Evolutionary conservation across 1,140 invertebrate genomes (phyloP).

Genomic region (Phocides pigmalion): DNA sequence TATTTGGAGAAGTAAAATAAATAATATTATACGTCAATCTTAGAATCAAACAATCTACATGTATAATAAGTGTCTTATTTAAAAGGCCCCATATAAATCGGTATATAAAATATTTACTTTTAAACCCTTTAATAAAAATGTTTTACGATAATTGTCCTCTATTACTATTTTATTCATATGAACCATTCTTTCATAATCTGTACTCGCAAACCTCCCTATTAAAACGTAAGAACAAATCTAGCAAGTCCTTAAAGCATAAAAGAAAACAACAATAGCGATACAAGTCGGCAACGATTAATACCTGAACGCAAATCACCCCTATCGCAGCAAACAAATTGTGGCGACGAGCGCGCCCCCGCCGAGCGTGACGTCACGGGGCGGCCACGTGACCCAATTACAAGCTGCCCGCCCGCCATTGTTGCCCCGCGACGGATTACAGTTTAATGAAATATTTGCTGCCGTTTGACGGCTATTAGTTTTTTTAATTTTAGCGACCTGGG

Average conservation of each 20-base stretch:
- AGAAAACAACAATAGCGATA: neutral
- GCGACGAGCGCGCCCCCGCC: slow-evolving; percentile 3
- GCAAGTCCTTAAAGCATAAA: neutral
- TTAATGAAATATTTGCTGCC: slow-evolving; percentile 35
- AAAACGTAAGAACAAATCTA: too few species aligned
- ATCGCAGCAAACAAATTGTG: slow-evolving; percentile 30
- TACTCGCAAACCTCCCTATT: too few species aligned
- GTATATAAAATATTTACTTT: too few species aligned
- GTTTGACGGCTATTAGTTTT: slow-evolving; percentile 38
- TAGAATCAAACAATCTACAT: too few species aligned
- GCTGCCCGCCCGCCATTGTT: slow-evolving; percentile 29
- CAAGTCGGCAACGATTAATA: neutral
- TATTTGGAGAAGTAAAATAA: too few species aligned
- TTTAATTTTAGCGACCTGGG: slow-evolving; percentile 3
- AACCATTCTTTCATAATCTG: too few species aligned
- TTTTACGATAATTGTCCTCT: too few species aligned
- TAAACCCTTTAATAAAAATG: too few species aligned
- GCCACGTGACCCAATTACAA: slow-evolving; percentile 37
- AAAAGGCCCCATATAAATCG: too few species aligned
- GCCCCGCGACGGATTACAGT: slow-evolving; percentile 26
- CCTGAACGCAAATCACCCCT: slow-evolving; percentile 28
- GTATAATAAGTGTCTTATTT: too few species aligned
- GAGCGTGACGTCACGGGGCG: slow-evolving; percentile 15
- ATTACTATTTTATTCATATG: too few species aligned
- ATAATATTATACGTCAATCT: too few species aligned